Evolutionary conservation across 2,797 vertebrate species (phyloP).

Genomic region (Siniperca scherzeri): DNA sequence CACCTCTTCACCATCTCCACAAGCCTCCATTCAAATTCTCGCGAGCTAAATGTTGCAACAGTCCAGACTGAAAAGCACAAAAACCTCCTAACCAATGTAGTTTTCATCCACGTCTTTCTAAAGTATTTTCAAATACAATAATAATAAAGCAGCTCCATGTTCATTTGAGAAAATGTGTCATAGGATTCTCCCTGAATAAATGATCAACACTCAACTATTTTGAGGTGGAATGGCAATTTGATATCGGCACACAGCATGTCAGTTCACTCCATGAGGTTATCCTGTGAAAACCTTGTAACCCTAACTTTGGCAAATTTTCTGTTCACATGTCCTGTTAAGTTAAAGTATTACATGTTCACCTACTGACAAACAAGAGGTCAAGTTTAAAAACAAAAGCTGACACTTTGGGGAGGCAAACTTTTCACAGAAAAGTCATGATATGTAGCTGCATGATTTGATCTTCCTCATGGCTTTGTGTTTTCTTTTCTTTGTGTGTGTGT

Average conservation of each 20-base stretch:
- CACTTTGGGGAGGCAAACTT: background rate
- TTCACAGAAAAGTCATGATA: background rate
- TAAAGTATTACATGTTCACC: background rate
- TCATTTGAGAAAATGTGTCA: conserved; percentile 12
- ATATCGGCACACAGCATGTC: conserved; percentile 16
- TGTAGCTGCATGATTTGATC: background rate
- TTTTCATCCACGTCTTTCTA: background rate
- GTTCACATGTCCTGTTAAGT: background rate
- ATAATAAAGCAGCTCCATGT: conserved; percentile 11
- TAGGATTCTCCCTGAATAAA: conserved; percentile 7
- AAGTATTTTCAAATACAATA: background rate
- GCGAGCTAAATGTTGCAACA: conserved; percentile 14
- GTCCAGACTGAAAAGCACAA: background rate
- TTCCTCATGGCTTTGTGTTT: background rate
- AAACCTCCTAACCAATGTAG: background rate
- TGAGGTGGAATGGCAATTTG: conserved; percentile 41
- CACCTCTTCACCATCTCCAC: background rate
- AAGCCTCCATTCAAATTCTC: conserved; percentile 6
- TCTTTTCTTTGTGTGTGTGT: conserved; percentile 15
- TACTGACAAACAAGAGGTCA: background rate
- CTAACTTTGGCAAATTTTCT: background rate
- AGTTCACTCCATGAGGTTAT: background rate
- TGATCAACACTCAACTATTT: conserved; percentile 26
- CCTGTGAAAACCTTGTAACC: background rate
- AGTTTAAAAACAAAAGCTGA: background rate